Evolutionary conservation across 1,140 invertebrate genomes (phyloP).

Genomic region (Andricus grossulariae): DNA sequence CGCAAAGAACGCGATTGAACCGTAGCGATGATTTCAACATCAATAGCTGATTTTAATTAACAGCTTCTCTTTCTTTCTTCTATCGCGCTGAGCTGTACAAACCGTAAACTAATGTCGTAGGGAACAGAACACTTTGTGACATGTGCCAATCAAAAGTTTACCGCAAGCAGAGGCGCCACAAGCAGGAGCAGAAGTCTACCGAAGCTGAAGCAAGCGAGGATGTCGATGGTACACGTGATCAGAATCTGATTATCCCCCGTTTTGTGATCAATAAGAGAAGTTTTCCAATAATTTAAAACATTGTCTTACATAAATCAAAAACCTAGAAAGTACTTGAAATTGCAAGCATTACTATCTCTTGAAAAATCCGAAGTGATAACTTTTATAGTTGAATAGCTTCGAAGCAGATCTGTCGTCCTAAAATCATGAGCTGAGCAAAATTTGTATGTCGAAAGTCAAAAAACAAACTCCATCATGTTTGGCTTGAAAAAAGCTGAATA

Average conservation of each 20-base stretch:
- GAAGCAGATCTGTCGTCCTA: too few species aligned
- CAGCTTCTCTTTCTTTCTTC: slow-evolving; percentile 30
- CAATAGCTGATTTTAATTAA: not conserved
- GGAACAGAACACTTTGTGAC: slow-evolving; percentile 91
- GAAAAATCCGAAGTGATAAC: too few species aligned
- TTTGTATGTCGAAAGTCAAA: too few species aligned
- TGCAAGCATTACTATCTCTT: too few species aligned
- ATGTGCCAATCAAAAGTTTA: slow-evolving; percentile 84
- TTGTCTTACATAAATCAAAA: too few species aligned
- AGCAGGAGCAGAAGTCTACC: slow-evolving; percentile 78
- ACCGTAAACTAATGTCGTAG: slow-evolving; percentile 76
- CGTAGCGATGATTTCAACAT: too few species aligned
- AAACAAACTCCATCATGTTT: too few species aligned
- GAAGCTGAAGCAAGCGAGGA: slow-evolving; percentile 75
- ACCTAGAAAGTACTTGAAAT: too few species aligned
- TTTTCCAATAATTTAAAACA: not conserved
- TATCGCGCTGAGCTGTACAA: slow-evolving; percentile 46
- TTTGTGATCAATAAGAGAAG: slow-evolving; percentile 18
- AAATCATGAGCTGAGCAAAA: too few species aligned
- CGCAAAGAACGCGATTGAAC: slow-evolving; percentile 30
- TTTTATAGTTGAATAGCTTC: too few species aligned
- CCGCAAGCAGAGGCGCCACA: slow-evolving; percentile 80
- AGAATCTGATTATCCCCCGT: slow-evolving; percentile 28
- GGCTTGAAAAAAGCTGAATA: too few species aligned
- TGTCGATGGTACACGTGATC: slow-evolving; percentile 63